Percentiles rank a stretch among this genome's conserved stretches.
These are phyloP conservation scores for Pelusios castaneus DNA, from an alignment of 2,113 vertebrate species.

Conservation along the genomic window DNA sequence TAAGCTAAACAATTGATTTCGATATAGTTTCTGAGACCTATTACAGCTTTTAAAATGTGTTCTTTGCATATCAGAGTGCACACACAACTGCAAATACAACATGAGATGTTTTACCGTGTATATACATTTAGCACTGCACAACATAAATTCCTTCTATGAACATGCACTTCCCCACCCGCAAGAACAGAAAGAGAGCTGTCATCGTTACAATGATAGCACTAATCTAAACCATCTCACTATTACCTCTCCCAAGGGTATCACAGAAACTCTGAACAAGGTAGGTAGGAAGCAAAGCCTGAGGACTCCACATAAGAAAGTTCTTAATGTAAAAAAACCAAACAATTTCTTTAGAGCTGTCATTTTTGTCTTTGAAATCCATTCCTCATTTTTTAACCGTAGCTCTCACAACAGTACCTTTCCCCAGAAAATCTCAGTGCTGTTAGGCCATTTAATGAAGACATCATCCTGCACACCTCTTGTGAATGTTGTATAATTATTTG, in stretches of 20 bases:
- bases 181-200: background rate
- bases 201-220: background rate
- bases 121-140: no score
- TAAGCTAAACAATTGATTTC: background rate
- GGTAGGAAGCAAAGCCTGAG: background rate
- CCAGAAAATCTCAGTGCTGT: slow-evolving; percentile 81
- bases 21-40: background rate
- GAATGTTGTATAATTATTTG: slow-evolving; percentile 78
- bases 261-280: background rate
- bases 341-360: background rate
- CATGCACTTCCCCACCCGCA: background rate
- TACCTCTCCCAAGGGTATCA: background rate
- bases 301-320: background rate
- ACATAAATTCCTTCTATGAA: no score
- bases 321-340: background rate
- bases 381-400: background rate
- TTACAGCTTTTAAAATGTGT: background rate
- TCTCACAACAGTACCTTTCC: slow-evolving; percentile 84
- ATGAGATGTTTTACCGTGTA: background rate
- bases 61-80: background rate
- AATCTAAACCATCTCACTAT: background rate
- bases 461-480: slow-evolving; percentile 69
- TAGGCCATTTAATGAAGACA: slow-evolving; percentile 89
- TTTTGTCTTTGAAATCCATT: background rate
- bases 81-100: background rate